These are phyloP conservation scores for Oreohelix idahoensis DNA, from an alignment of 1,140 invertebrate species.

Conservation along the genomic window DNA sequence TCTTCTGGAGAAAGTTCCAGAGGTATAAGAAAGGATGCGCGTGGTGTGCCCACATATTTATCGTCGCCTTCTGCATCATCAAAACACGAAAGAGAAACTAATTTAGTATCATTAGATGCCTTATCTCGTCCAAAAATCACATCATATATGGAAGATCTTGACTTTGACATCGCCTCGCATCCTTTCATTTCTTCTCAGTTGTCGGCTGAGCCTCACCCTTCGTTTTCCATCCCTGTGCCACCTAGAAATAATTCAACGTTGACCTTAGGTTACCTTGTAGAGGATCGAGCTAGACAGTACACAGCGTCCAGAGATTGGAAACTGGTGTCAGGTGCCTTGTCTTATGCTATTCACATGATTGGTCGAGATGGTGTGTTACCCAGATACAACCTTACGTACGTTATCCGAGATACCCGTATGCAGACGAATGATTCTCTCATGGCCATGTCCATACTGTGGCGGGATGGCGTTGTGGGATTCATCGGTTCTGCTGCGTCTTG, in stretches of 20 bases:
- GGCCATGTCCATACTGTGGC: constrained; percentile 18
- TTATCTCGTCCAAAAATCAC: too few relatives aligned
- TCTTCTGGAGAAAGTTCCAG: too few relatives aligned
- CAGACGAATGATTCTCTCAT: constrained; percentile 15
- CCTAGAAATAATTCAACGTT: background rate
- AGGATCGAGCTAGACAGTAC: background rate
- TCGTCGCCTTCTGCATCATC: too few relatives aligned
- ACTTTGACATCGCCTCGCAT: too few relatives aligned
- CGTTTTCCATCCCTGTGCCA: constrained; percentile 3
- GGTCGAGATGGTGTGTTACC: background rate
- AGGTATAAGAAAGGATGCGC: too few relatives aligned
- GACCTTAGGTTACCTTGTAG: constrained; percentile 18
- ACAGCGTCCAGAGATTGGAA: background rate
- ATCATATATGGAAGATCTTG: too few relatives aligned
- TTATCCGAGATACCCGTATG: constrained; percentile 1
- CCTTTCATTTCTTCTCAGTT: background rate
- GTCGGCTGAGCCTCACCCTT: background rate
- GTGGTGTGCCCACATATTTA: too few relatives aligned
- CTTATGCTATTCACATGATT: constrained; percentile 3
- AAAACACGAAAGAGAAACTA: too few relatives aligned
- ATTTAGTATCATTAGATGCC: too few relatives aligned
- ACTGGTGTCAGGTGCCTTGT: background rate
- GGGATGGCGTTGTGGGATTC: constrained; percentile 24
- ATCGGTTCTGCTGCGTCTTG: background rate
- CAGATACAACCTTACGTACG: constrained; percentile 2